phyloP scores from a whole-genome alignment of 2,888 invertebrate genomes.

The Xestia xanthographa region DNA sequence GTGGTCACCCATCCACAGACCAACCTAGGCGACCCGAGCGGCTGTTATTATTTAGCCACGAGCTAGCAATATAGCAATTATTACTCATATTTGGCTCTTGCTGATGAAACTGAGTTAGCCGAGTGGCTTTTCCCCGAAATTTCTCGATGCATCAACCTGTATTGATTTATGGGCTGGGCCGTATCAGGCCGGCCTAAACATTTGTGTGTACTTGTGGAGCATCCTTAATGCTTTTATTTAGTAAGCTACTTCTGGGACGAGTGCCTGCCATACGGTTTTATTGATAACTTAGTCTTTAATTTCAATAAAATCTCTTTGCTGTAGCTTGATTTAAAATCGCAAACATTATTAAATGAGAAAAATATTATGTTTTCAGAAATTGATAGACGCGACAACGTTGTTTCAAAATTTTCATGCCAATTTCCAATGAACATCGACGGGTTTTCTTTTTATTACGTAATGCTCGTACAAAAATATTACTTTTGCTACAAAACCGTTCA shows the following conservation, averaged over 20 bases:
- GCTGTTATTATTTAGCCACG: too few relatives aligned
- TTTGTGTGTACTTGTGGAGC: neutral
- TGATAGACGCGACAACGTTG: neutral
- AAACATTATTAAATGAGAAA: neutral
- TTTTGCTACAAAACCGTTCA: slow-evolving; percentile 60
- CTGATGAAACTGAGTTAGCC: neutral
- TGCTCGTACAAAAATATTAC: slow-evolving; percentile 47
- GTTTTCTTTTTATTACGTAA: slow-evolving; percentile 40
- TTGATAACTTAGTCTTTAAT: neutral
- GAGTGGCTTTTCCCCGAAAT: neutral
- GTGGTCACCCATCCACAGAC: too few relatives aligned
- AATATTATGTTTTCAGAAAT: neutral
- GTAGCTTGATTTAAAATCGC: neutral
- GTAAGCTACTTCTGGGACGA: neutral
- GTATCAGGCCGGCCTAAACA: neutral
- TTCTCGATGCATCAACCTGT: neutral
- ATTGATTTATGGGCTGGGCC: neutral
- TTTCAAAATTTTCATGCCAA: slow-evolving; percentile 3
- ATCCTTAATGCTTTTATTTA: neutral
- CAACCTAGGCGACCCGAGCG: too few relatives aligned
- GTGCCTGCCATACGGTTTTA: neutral
- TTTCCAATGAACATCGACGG: slow-evolving; percentile 21
- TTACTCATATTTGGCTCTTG: too few relatives aligned
- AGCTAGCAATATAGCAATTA: too few relatives aligned
- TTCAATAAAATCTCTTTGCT: neutral